These are phyloP conservation scores for Pycnonotus jocosus DNA, from an alignment of 2,113 vertebrate species.

Conservation along the genomic window DNA sequence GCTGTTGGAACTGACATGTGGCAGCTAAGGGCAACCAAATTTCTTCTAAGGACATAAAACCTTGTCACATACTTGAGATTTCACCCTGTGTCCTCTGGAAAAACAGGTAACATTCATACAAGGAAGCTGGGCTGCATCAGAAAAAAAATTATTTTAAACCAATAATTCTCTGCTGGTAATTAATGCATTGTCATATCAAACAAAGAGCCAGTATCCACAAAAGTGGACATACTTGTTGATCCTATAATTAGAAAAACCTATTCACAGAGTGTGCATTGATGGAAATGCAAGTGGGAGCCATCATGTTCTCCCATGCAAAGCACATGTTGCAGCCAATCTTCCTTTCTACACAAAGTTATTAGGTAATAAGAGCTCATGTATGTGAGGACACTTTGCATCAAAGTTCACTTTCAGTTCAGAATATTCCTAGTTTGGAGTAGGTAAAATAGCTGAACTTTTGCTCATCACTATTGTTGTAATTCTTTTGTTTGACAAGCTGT, in stretches of 20 bases:
- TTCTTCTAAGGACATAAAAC: background rate
- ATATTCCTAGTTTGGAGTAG: background rate
- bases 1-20: conserved; percentile 6
- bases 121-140: background rate
- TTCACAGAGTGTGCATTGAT: background rate
- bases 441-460: background rate
- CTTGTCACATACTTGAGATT: background rate
- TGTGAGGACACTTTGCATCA: background rate
- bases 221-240: background rate
- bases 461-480: background rate
- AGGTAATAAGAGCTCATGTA: background rate
- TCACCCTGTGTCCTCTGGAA: background rate
- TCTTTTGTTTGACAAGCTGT: background rate
- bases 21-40: background rate
- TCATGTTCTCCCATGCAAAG: background rate
- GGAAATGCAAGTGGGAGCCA: background rate
- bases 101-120: background rate
- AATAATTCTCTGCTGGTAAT: background rate
- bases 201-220: background rate
- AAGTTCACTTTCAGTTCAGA: background rate
- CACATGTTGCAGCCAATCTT: background rate
- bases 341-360: background rate
- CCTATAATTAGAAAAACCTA: background rate
- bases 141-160: background rate
- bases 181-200: background rate